phyloP scores from a whole-genome alignment of 35 echinoderm and acorn worm species.

The Lytechinus variegatus region DNA sequence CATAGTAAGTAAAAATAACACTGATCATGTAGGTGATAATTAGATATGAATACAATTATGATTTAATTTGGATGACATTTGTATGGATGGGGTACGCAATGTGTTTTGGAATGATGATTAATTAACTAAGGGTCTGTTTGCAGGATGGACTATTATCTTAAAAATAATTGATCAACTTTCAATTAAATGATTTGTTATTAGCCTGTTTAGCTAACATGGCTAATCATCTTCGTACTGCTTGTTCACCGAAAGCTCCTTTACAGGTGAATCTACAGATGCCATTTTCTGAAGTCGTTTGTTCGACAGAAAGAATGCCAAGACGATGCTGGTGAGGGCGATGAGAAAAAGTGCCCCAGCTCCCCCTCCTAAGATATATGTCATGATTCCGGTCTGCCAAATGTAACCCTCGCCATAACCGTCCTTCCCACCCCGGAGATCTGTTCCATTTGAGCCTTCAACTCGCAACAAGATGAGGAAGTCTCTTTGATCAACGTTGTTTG shows the following conservation, averaged over 20 bases:
- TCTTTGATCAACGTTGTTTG: conserved; percentile 36
- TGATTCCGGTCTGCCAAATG: not conserved
- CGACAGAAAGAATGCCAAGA: not conserved
- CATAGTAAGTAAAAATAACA: no score
- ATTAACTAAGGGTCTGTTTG: no score
- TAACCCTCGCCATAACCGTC: not conserved
- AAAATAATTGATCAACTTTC: no score
- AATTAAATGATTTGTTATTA: no score
- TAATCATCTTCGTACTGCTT: not conserved
- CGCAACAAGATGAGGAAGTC: not conserved
- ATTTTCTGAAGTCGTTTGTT: conserved; percentile 12
- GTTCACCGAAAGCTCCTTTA: not conserved
- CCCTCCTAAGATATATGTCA: not conserved
- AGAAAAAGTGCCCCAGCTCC: conserved; percentile 5
- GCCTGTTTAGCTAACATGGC: no score
- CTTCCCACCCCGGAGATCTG: not conserved
- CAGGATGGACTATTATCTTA: no score
- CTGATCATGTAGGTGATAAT: no score
- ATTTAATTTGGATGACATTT: no score
- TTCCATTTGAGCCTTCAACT: not conserved
- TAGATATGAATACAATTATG: no score
- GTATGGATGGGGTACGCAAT: no score
- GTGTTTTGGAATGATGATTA: no score
- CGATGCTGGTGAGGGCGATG: not conserved
- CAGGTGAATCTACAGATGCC: not conserved